Percentiles rank a stretch among this genome's conserved stretches.
Evolutionary conservation across 2,888 invertebrate genomes (phyloP).

Genomic region (Volucella inanis): DNA sequence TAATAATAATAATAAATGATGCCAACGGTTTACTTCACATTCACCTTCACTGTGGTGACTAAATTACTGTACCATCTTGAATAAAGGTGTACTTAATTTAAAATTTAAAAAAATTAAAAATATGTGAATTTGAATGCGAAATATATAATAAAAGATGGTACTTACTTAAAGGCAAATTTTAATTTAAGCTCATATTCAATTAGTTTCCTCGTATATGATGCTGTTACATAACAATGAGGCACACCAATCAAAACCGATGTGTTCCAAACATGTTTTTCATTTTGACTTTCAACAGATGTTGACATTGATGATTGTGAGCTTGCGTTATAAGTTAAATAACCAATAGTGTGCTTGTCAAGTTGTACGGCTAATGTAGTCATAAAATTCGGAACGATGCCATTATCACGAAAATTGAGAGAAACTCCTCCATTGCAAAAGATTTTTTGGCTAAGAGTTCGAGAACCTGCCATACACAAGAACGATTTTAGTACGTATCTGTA

Average conservation of each 20-base stretch:
- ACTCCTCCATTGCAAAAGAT: conserved; percentile 91
- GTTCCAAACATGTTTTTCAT: conserved; percentile 87
- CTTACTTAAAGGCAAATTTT: conserved; percentile 91
- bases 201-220: conserved; percentile 91
- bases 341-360: conserved; percentile 93
- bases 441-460: conserved; percentile 88
- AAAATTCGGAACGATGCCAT: conserved; percentile 90
- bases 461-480: conserved; percentile 81
- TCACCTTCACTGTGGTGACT: too few relatives aligned
- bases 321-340: conserved; percentile 92
- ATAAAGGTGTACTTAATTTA: too few relatives aligned
- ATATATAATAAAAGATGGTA: conserved; percentile 77
- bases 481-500: not conserved
- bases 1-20: too few relatives aligned
- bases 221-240: conserved; percentile 89
- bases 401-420: conserved; percentile 89
- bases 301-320: conserved; percentile 89
- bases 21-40: too few relatives aligned
- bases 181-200: conserved; percentile 91
- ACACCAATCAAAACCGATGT: conserved; percentile 91
- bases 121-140: conserved; percentile 72
- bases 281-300: conserved; percentile 91
- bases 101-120: not conserved
- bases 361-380: conserved; percentile 92
- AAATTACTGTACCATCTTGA: too few relatives aligned